A percentile compares a stretch with the other conserved stretches of the same genome.
Evolutionary conservation across 2,113 vertebrate species (phyloP).

Genomic region (Lonchura striata): DNA sequence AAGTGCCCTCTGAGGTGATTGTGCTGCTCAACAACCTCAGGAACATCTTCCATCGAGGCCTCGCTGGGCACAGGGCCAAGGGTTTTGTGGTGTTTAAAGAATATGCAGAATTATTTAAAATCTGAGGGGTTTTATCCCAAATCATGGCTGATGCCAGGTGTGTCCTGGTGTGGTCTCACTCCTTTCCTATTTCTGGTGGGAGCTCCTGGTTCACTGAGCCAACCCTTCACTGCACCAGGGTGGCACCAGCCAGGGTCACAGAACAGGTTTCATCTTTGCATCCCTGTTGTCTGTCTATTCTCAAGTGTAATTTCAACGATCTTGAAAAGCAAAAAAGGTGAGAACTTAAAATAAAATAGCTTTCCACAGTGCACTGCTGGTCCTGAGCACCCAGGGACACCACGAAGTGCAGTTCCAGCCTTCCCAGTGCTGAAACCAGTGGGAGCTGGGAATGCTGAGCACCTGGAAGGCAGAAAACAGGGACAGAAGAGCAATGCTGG

Average conservation of each 20-base stretch:
- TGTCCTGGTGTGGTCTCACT: neutral
- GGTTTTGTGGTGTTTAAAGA: neutral
- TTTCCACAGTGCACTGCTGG: neutral
- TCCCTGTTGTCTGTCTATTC: neutral
- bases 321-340: neutral
- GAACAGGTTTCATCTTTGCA: neutral
- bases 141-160: neutral
- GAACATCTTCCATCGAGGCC: neutral
- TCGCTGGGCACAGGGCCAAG: neutral
- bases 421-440: neutral
- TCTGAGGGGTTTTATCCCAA: fast-evolving
- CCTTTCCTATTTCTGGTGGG: neutral
- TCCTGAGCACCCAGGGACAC: neutral
- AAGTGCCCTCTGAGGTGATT: neutral
- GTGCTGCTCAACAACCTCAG: neutral
- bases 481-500: neutral
- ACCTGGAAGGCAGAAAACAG: neutral
- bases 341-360: neutral
- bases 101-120: neutral
- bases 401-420: fast-evolving
- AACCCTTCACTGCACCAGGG: neutral
- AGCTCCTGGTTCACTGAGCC: neutral
- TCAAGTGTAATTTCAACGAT: neutral
- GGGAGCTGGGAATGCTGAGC: neutral
- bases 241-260: neutral